phyloP scores from a whole-genome alignment of 2,888 invertebrate genomes.

The Zhuqinia jingwanae region DNA sequence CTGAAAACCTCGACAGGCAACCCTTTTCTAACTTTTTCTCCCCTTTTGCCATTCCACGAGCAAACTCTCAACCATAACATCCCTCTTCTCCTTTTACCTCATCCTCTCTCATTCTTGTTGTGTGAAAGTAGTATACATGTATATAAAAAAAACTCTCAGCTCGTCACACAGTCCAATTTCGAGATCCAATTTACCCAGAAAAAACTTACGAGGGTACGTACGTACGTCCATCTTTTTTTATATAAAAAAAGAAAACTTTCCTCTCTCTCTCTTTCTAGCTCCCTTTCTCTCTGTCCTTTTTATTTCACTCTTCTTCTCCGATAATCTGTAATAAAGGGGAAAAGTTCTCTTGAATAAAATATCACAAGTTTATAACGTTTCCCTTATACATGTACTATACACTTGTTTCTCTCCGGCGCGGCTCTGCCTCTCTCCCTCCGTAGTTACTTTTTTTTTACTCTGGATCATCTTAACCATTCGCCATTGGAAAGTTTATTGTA shows the following conservation, averaged over 20 bases:
- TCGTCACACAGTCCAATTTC: conserved; percentile 73
- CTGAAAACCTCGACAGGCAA: conserved; percentile 60
- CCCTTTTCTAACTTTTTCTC: conserved; percentile 68
- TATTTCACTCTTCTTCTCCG: conserved; percentile 51
- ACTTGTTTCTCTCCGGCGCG: no score
- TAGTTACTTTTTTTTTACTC: not conserved
- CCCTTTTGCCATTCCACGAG: conserved; percentile 62
- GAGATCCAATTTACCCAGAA: conserved; percentile 71
- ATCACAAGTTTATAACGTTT: conserved; percentile 67
- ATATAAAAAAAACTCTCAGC: conserved; percentile 72
- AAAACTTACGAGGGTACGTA: conserved; percentile 60
- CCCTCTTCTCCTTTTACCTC: conserved; percentile 34
- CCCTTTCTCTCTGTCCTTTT: conserved; percentile 30
- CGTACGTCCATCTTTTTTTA: conserved; percentile 58
- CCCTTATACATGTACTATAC: not conserved
- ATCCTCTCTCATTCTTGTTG: no score
- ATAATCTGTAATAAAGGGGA: conserved; percentile 61
- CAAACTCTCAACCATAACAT: conserved; percentile 59
- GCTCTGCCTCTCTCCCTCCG: not conserved
- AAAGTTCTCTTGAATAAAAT: conserved; percentile 72
- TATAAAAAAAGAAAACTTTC: conserved; percentile 60
- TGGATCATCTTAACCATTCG: not conserved
- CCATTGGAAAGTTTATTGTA: conserved; percentile 45
- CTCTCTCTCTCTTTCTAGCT: conserved; percentile 29
- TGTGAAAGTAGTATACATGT: conserved; percentile 61